These are phyloP conservation scores for Drosophila bocqueti DNA, from an alignment of 1,140 invertebrate species.

Conservation along the genomic window DNA sequence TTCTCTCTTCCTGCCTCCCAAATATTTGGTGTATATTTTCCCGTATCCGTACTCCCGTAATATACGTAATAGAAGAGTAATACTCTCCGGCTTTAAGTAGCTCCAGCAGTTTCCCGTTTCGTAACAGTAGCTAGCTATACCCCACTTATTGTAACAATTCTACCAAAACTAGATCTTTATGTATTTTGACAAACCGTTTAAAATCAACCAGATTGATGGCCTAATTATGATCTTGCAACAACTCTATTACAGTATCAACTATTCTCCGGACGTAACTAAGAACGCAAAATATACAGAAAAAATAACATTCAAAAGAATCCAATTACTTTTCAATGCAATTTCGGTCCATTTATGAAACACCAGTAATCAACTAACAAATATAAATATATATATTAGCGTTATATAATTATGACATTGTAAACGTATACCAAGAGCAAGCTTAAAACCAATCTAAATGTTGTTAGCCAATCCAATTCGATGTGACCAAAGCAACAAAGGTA, in stretches of 20 bases:
- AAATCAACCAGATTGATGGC: conserved; percentile 70
- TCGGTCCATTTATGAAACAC: conserved; percentile 79
- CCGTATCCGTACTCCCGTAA: conserved; percentile 37
- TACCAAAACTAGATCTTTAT: conserved; percentile 34
- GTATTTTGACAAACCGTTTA: conserved; percentile 63
- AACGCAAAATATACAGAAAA: conserved; percentile 34
- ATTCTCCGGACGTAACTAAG: conserved; percentile 83
- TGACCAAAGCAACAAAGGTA: conserved; percentile 56
- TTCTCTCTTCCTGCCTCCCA: conserved; percentile 11
- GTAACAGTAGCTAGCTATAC: conserved; percentile 53
- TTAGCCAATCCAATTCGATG: conserved; percentile 64
- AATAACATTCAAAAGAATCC: conserved; percentile 46
- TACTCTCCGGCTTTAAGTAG: conserved; percentile 23
- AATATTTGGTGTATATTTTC: conserved; percentile 40
- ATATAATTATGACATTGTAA: conserved; percentile 68
- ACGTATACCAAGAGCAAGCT: conserved; percentile 53
- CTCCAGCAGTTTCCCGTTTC: conserved; percentile 32
- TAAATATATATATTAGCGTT: conserved; percentile 48
- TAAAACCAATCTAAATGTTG: conserved; percentile 71
- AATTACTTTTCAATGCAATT: conserved; percentile 77
- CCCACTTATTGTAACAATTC: conserved; percentile 30
- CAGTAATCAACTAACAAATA: conserved; percentile 58
- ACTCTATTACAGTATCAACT: conserved; percentile 83
- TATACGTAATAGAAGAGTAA: conserved; percentile 37
- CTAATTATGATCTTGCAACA: conserved; percentile 78